These are phyloP conservation scores for Spodoptera littoralis DNA, from an alignment of 2,888 invertebrate genomes.

Conservation along the genomic window DNA sequence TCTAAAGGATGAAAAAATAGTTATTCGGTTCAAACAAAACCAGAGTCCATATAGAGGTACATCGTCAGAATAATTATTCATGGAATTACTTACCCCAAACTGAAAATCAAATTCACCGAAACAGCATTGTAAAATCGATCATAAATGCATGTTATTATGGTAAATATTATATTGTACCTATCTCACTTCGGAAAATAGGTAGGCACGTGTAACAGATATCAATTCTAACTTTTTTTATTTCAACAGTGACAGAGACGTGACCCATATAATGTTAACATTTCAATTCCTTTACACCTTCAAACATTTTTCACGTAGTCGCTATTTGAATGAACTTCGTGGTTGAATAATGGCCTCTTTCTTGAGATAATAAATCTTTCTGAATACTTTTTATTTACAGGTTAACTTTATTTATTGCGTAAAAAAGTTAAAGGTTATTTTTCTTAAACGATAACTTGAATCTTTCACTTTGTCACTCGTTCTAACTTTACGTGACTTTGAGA, in stretches of 20 bases:
- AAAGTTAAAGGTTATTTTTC: neutral
- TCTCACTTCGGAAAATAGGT: no score
- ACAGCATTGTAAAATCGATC: no score
- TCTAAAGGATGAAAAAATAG: no score
- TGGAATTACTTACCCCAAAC: no score
- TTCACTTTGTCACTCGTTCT: neutral
- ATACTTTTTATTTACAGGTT: constrained; percentile 27
- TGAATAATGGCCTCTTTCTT: constrained; percentile 16
- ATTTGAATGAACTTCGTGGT: constrained; percentile 28
- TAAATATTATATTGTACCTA: no score
- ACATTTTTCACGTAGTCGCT: constrained; percentile 17
- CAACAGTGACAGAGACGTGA: neutral
- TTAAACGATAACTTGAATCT: neutral
- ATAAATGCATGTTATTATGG: no score
- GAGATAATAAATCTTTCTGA: constrained; percentile 29
- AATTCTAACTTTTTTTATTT: constrained; percentile 7
- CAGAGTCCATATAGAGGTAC: no score
- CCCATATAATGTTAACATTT: constrained; percentile 16
- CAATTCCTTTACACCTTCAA: constrained; percentile 10
- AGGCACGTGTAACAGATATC: neutral
- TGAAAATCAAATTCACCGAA: no score
- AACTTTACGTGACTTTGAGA: no score
- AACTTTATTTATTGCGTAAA: constrained; percentile 21
- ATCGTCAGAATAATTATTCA: no score
- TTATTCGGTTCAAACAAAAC: no score